Conservation (phyloP, 2,113 vertebrate species). For the Hyperopisus bebe region DNA sequence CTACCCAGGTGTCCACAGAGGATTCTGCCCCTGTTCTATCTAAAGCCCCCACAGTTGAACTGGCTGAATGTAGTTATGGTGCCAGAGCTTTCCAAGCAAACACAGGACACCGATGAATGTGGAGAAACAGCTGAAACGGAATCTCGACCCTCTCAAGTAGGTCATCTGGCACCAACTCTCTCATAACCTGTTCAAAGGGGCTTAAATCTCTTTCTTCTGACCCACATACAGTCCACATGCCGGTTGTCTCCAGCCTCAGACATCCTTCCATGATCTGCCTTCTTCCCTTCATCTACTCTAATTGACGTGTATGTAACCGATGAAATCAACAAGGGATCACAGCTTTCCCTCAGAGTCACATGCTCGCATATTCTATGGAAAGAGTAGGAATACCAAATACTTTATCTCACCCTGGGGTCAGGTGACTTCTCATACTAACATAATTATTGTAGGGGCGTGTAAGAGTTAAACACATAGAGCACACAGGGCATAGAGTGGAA, state of each 20-base stretch:
- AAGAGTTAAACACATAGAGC: not conserved
- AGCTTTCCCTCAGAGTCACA: not conserved
- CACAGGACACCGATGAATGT: not conserved
- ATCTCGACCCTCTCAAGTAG: not conserved
- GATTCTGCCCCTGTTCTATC: not conserved
- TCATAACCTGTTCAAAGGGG: not conserved
- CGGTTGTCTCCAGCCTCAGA: not conserved
- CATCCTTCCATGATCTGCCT: not conserved
- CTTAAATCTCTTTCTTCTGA: not conserved
- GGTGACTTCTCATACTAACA: too few species aligned
- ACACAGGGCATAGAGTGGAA: not conserved
- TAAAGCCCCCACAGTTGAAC: not conserved
- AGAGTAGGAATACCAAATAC: not conserved
- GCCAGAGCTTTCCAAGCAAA: not conserved
- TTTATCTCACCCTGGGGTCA: not conserved
- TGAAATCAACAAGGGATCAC: not conserved
- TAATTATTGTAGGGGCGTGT: too few species aligned
- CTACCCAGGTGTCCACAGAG: not conserved
- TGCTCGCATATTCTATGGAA: not conserved
- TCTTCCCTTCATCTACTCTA: not conserved
- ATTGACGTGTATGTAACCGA: not conserved
- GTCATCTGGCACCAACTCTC: not conserved
- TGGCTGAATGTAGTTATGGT: not conserved
- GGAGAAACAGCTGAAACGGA: not conserved
- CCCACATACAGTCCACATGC: not conserved